These are phyloP conservation scores for Hypomecis punctinalis DNA, from an alignment of 2,888 invertebrate species.

Conservation along the genomic window DNA sequence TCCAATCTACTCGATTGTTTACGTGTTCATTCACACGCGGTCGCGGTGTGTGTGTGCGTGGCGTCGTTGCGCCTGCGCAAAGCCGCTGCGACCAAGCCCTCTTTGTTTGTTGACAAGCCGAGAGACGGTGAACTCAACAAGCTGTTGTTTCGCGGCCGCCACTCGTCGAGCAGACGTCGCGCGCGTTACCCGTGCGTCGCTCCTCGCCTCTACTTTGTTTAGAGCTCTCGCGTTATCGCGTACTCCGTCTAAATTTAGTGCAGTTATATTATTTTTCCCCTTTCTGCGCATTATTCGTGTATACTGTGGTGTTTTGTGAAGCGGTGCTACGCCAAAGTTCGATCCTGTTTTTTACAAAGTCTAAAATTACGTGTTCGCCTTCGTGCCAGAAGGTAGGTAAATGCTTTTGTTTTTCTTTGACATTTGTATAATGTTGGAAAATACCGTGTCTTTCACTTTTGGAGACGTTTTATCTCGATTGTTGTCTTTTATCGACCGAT, in stretches of 20 bases:
- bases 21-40: slow-evolving; percentile 78
- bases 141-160: slow-evolving; percentile 54
- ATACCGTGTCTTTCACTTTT: slow-evolving; percentile 34
- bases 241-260: slow-evolving; percentile 75
- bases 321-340: slow-evolving; percentile 51
- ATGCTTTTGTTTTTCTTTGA: slow-evolving; percentile 57
- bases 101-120: slow-evolving; percentile 84
- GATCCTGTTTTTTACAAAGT: slow-evolving; percentile 63
- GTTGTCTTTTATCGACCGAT: slow-evolving; percentile 27
- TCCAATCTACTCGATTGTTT: slow-evolving; percentile 62
- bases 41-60: slow-evolving; percentile 63
- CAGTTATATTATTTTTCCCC: slow-evolving; percentile 57
- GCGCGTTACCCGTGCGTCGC: slow-evolving; percentile 59
- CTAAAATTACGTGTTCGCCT: slow-evolving; percentile 72
- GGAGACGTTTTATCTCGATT: slow-evolving; percentile 13
- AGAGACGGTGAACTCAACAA: slow-evolving; percentile 59
- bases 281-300: slow-evolving; percentile 66
- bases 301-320: slow-evolving; percentile 67
- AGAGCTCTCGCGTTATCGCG: slow-evolving; percentile 65
- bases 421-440: slow-evolving; percentile 50
- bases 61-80: slow-evolving; percentile 73
- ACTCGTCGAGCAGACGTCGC: slow-evolving; percentile 57
- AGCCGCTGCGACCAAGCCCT: slow-evolving; percentile 69
- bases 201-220: slow-evolving; percentile 52
- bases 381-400: slow-evolving; percentile 73